Evolutionary conservation across 2,113 vertebrate species (phyloP).

Genomic region (Ifrita kowaldi): DNA sequence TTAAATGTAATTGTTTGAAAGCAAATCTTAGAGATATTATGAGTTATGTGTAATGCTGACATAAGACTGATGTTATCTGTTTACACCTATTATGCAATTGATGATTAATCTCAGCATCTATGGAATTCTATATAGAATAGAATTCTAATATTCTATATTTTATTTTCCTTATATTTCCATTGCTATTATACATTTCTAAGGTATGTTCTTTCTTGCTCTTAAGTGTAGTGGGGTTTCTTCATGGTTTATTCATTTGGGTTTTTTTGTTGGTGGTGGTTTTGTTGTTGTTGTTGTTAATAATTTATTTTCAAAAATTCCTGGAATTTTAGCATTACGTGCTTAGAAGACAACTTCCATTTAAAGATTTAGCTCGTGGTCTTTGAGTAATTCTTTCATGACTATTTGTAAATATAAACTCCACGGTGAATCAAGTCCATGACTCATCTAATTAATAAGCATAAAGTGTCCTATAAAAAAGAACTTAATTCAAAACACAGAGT

Average conservation of each 20-base stretch:
- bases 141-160: too few relatives aligned
- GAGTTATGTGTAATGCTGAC: neutral
- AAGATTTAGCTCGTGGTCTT: neutral
- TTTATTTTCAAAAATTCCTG: neutral
- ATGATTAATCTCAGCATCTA: neutral
- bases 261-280: neutral
- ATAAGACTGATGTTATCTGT: neutral
- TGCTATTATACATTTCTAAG: neutral
- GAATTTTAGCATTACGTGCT: neutral
- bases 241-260: fast-evolving
- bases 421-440: neutral
- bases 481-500: neutral
- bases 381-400: neutral
- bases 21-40: neutral
- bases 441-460: slow-evolving; percentile 2
- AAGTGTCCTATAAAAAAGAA: neutral
- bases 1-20: neutral
- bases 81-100: fast-evolving
- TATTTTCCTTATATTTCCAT: neutral
- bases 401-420: neutral
- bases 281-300: neutral
- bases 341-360: neutral
- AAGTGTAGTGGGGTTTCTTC: neutral
- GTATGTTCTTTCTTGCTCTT: neutral
- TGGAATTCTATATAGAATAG: neutral